phyloP scores from a whole-genome alignment of 2,888 invertebrate species.

The Coremacera marginata region DNA sequence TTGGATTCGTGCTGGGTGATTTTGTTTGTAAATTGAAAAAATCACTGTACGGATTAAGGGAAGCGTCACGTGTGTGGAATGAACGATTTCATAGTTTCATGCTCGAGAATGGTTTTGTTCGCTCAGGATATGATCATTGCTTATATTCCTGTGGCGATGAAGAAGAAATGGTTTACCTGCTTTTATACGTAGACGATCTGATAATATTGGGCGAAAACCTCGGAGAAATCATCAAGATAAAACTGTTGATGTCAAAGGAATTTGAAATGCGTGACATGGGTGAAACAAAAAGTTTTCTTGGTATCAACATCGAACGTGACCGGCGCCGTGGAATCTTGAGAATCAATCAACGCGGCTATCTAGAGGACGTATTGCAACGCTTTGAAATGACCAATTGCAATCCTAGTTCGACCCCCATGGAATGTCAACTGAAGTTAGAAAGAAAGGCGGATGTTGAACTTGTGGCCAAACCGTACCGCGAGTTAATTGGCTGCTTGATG shows the following conservation, averaged over 20 bases:
- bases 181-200: not conserved
- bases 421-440: not conserved
- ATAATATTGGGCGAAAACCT: no score
- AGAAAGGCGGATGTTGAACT: not conserved
- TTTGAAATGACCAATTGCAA: slow-evolving; percentile 29
- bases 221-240: no score
- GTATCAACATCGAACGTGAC: slow-evolving; percentile 23
- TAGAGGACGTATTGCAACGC: slow-evolving; percentile 21
- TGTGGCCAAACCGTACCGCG: slow-evolving; percentile 1
- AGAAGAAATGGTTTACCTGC: not conserved
- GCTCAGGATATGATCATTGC: slow-evolving; percentile 14
- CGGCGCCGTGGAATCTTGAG: slow-evolving; percentile 12
- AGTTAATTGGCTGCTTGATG: slow-evolving; percentile 34
- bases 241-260: not conserved
- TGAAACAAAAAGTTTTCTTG: slow-evolving; percentile 20
- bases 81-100: slow-evolving; percentile 28
- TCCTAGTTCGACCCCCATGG: slow-evolving; percentile 9
- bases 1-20: not conserved
- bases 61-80: slow-evolving; percentile 29
- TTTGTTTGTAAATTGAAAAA: slow-evolving; percentile 30
- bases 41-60: slow-evolving; percentile 30
- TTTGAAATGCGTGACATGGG: slow-evolving; percentile 31
- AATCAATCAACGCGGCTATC: slow-evolving; percentile 30
- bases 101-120: slow-evolving; percentile 13
- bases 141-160: not conserved